Evolutionary conservation across 1,140 invertebrate species (phyloP).

Genomic region (Drosophila auraria): DNA sequence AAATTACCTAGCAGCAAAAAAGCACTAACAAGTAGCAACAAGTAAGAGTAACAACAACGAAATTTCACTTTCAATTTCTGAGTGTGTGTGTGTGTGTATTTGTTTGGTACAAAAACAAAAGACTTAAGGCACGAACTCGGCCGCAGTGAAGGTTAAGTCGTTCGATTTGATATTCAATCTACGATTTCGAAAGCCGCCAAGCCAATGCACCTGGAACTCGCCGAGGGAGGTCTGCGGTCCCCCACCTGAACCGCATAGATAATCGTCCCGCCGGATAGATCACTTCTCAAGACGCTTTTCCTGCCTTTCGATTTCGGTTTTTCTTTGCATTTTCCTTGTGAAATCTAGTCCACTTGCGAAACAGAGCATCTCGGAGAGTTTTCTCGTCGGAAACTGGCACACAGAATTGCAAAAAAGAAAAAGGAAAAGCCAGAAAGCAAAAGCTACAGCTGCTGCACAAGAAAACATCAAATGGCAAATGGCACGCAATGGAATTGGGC

Average conservation of each 20-base stretch:
- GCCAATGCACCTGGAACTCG: conserved; percentile 67
- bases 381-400: conserved; percentile 67
- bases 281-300: conserved; percentile 40
- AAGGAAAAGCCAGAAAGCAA: conserved; percentile 30
- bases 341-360: conserved; percentile 64
- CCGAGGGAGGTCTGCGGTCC: neutral
- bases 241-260: conserved; percentile 52
- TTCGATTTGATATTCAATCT: conserved; percentile 77
- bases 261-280: conserved; percentile 40
- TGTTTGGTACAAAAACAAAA: conserved; percentile 55
- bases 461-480: conserved; percentile 57
- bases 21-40: conserved; percentile 19
- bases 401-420: conserved; percentile 57
- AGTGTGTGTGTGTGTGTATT: conserved; percentile 30
- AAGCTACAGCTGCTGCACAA: conserved; percentile 8
- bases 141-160: conserved; percentile 71
- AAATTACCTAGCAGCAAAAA: conserved; percentile 43
- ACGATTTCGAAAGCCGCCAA: conserved; percentile 75
- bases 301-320: conserved; percentile 21
- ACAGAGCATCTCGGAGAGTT: conserved; percentile 64
- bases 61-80: conserved; percentile 77
- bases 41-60: conserved; percentile 62
- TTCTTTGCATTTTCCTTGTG: conserved; percentile 28
- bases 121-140: conserved; percentile 78
- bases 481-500: conserved; percentile 66